Evolutionary conservation across 2,113 vertebrate species (phyloP).

Genomic region (Alouatta palliata): DNA sequence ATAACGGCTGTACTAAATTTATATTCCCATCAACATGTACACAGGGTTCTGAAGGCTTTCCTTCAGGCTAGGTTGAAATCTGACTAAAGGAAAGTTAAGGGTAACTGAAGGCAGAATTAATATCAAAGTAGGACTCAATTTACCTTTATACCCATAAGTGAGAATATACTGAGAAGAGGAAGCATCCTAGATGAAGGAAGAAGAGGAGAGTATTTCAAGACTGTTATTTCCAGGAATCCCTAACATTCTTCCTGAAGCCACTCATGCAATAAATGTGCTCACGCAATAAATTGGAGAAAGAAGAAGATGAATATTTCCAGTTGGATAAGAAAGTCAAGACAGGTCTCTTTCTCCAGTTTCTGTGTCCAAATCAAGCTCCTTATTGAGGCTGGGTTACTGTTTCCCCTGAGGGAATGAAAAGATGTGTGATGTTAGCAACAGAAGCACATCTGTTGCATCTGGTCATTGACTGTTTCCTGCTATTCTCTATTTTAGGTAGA

Average conservation of each 20-base stretch:
- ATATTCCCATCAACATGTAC: background rate
- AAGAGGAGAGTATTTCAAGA: background rate
- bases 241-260: background rate
- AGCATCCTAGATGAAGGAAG: background rate
- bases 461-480: background rate
- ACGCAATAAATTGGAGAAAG: background rate
- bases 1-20: background rate
- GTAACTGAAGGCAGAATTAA: background rate
- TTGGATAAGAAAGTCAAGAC: background rate
- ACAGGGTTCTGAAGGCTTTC: slow-evolving; percentile 27
- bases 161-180: background rate
- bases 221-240: background rate
- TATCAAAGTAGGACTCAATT: slow-evolving; percentile 1
- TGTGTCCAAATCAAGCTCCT: background rate
- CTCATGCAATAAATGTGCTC: background rate
- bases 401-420: background rate
- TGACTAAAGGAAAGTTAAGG: background rate
- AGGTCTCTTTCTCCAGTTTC: background rate
- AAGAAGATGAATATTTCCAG: background rate
- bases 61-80: slow-evolving; percentile 5
- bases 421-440: background rate
- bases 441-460: background rate
- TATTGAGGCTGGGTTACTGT: background rate
- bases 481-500: background rate
- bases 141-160: background rate